Evolutionary conservation across 1,140 invertebrate genomes (phyloP).

Genomic region (Nilaparvata lugens): DNA sequence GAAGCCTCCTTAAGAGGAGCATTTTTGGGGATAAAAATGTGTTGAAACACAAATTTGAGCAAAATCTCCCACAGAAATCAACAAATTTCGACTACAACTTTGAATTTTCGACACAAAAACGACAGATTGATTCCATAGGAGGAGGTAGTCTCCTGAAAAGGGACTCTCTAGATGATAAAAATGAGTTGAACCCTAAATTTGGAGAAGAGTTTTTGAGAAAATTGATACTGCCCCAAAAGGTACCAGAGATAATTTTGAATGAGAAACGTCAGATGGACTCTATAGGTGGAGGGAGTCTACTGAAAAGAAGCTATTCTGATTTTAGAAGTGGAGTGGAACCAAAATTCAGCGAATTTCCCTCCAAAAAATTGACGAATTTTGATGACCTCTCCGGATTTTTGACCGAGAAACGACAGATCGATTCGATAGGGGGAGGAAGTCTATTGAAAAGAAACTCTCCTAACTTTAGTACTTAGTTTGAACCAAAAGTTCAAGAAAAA

Average conservation of each 20-base stretch:
- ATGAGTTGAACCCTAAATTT: constrained; percentile 15
- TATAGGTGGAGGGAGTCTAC: constrained; percentile 4
- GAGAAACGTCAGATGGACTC: not conserved
- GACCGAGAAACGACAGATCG: not conserved
- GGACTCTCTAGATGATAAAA: constrained; percentile 14
- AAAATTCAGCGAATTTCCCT: not conserved
- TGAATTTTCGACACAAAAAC: too few species aligned
- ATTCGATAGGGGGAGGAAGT: not conserved
- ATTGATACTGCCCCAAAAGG: too few species aligned
- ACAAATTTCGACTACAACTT: too few species aligned
- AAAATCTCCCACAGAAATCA: too few species aligned
- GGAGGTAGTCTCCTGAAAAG: constrained; percentile 7
- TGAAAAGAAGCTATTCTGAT: not conserved
- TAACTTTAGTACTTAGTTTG: not conserved
- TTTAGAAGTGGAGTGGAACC: not conserved
- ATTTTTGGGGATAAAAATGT: not conserved
- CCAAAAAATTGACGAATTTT: not conserved
- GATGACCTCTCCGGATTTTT: not conserved
- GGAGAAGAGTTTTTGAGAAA: constrained; percentile 9
- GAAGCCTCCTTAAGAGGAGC: constrained; percentile 1
- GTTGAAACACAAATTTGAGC: not conserved
- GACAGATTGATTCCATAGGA: constrained; percentile 6
- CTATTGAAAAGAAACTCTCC: not conserved
- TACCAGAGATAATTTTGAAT: too few species aligned
- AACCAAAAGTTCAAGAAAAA: not conserved